Evolutionary conservation across 2,113 vertebrate genomes (phyloP).

Genomic region (Pampusana beccarii): DNA sequence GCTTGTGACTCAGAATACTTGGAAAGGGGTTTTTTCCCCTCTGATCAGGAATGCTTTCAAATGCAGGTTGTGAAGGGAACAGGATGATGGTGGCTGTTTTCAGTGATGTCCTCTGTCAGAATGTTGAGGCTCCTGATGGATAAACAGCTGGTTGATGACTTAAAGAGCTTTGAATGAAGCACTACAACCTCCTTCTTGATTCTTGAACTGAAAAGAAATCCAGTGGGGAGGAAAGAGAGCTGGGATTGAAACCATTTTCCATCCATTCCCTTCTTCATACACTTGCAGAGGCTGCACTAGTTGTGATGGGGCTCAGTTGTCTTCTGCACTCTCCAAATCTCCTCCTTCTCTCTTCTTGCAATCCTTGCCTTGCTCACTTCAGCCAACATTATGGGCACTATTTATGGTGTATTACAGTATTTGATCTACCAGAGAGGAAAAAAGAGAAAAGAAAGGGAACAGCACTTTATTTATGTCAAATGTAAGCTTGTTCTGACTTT

Average conservation of each 20-base stretch:
- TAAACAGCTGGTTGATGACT: neutral
- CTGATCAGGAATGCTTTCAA: neutral
- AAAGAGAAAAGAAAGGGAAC: neutral
- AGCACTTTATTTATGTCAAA: neutral
- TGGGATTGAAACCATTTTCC: neutral
- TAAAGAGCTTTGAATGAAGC: neutral
- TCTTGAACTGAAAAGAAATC: neutral
- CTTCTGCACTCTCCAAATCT: neutral
- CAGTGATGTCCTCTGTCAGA: neutral
- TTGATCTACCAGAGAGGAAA: neutral
- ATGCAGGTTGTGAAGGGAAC: neutral
- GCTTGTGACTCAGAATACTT: neutral
- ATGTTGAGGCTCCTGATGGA: neutral
- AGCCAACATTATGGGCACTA: neutral
- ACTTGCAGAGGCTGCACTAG: neutral
- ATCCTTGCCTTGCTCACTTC: neutral
- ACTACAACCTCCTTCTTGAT: neutral
- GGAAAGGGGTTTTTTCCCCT: neutral
- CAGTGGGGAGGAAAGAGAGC: neutral
- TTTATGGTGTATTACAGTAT: neutral
- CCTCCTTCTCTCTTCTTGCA: neutral
- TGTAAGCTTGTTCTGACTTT: neutral
- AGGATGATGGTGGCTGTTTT: neutral
- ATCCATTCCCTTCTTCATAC: neutral
- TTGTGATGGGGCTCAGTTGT: neutral